A percentile compares a stretch with the other conserved stretches of the same genome.
phyloP scores from a whole-genome alignment of 2,113 vertebrate species.

The Nestor notabilis region DNA sequence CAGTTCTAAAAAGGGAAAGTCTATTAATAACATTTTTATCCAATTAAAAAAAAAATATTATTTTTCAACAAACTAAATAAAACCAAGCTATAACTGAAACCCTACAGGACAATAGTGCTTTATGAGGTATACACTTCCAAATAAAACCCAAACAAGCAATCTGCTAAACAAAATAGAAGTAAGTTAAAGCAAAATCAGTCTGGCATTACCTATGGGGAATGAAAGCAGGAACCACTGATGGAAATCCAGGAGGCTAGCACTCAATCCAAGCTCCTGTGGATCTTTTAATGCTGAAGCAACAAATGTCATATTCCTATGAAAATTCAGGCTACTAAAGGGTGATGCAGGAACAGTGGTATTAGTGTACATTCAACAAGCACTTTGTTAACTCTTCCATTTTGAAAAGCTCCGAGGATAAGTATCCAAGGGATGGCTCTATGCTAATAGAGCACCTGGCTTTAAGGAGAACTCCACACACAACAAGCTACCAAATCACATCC shows the following conservation, averaged over 20 bases:
- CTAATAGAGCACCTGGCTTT: neutral
- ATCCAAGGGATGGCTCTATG: neutral
- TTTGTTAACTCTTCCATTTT: neutral
- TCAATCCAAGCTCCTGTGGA: neutral
- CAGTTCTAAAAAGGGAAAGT: constrained; percentile 37
- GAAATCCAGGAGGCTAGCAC: neutral
- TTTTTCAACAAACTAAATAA: neutral
- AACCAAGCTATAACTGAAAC: neutral
- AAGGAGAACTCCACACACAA: neutral
- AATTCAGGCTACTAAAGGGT: neutral
- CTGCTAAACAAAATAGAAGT: neutral
- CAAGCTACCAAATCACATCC: accelerated
- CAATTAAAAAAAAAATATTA: neutral
- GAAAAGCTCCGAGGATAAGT: neutral
- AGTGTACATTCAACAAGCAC: neutral
- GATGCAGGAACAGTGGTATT: neutral
- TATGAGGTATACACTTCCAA: neutral
- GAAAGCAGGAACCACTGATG: neutral
- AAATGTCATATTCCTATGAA: neutral
- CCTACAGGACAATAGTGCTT: neutral
- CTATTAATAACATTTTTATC: constrained; percentile 18
- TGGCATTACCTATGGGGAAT: neutral
- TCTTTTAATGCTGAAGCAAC: neutral
- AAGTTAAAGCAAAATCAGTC: neutral
- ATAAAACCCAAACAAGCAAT: neutral